Percentiles rank a stretch among this genome's conserved stretches.
phyloP scores from a whole-genome alignment of 1,140 invertebrate species.

The Drosophila sp. region DNA sequence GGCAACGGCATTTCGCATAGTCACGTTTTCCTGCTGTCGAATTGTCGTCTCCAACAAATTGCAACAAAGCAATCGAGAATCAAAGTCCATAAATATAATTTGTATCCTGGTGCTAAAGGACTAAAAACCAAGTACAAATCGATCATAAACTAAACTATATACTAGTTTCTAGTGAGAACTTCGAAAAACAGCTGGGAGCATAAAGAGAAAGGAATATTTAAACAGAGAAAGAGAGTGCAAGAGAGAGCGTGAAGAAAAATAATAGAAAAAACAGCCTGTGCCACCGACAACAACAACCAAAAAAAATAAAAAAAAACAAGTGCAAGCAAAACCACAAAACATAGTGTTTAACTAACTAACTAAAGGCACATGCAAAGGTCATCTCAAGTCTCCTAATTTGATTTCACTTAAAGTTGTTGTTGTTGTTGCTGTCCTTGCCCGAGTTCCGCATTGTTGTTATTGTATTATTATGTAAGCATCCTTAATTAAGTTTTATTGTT shows the following conservation, averaged over 20 bases:
- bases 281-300: neutral
- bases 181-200: neutral
- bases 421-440: constrained; percentile 24
- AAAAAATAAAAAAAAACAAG: neutral
- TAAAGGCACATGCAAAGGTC: too few species aligned
- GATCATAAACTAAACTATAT: neutral
- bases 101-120: constrained; percentile 8
- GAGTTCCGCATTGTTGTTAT: constrained; percentile 42
- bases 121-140: constrained; percentile 2
- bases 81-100: neutral
- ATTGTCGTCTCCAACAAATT: constrained; percentile 16
- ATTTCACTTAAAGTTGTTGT: neutral
- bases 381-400: too few species aligned
- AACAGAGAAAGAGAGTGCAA: constrained; percentile 9
- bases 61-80: constrained; percentile 17
- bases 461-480: constrained; percentile 57
- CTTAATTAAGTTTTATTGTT: constrained; percentile 74
- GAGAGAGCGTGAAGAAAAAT: neutral
- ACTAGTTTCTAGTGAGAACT: neutral
- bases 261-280: neutral
- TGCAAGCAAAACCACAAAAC: neutral
- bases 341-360: neutral
- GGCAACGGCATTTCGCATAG: constrained; percentile 6
- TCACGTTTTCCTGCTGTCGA: constrained; percentile 17
- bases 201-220: neutral